Evolutionary conservation across 2,888 invertebrate genomes (phyloP).

Genomic region (Oeneis ivallda): DNA sequence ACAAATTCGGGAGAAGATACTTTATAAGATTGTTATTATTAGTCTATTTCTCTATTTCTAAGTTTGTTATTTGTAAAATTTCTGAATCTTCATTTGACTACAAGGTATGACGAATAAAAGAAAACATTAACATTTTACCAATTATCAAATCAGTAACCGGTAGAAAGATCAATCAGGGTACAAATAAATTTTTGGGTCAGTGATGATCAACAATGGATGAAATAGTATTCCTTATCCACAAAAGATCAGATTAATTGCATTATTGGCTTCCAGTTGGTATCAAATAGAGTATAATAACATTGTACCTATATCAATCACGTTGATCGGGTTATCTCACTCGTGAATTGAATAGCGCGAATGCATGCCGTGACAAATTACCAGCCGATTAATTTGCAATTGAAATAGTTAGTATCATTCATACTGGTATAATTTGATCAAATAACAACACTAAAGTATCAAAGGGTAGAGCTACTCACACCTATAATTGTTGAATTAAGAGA

Average conservation of each 20-base stretch:
- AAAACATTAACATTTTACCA: no score
- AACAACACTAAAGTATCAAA: not conserved
- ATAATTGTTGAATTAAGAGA: not conserved
- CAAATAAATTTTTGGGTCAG: not conserved
- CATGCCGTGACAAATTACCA: constrained; percentile 19
- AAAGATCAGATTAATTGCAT: constrained; percentile 6
- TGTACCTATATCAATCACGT: constrained; percentile 6
- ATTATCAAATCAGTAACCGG: no score
- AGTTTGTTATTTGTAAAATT: no score
- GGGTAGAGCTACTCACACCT: not conserved
- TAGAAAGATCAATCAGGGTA: not conserved
- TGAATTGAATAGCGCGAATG: constrained; percentile 20
- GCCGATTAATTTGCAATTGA: constrained; percentile 27
- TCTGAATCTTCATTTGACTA: no score
- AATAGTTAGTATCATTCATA: constrained; percentile 19
- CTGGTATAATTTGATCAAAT: not conserved
- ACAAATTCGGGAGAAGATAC: no score
- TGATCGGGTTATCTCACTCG: constrained; percentile 9
- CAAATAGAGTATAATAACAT: constrained; percentile 1
- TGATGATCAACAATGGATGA: not conserved
- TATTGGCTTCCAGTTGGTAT: constrained; percentile 2
- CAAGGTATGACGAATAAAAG: no score
- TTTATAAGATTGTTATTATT: no score
- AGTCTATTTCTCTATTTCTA: no score
- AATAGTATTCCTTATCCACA: not conserved